Evolutionary conservation across 2,888 invertebrate species (phyloP), one percentile per base, ranked within the genome.

Genomic region (Acrobasis repandana): DNA sequence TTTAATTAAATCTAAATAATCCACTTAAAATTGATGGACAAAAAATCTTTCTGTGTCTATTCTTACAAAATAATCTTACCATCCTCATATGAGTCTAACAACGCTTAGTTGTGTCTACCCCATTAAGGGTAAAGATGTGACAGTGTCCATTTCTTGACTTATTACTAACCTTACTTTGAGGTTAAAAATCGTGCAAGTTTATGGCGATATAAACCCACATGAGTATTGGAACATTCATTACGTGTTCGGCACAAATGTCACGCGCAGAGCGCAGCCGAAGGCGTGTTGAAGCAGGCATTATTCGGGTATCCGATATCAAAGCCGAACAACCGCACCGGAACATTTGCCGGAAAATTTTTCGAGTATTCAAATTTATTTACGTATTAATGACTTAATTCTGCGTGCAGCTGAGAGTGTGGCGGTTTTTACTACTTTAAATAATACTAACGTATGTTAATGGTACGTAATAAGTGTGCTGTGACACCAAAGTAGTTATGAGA

Each of bases 281-380:
- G 49, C 52, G 63, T 60, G 28, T 46, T 16, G 48, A 33, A 51
- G 34, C 36, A 20, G 28, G 34, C 46, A 36, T 33, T 48, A 61
- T 60, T 16, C 64, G 61, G 48, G 36, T 60, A 38, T 65, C 62
- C 16, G 38, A 47, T 65, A 48, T 58, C 64, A 62, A 62, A 65
- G 60, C 9, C 58, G 60, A 58, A 10, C 47, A 33, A 48, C 34
- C 36, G 36, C 38, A 18, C 20, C 48, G 58, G 18, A 56, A 51
- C 16, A 61, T 57, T 28, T 56, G 50, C 60, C 64, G 64, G 61
- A 61, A 56, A 65, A 62, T 65, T 65, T 58, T 54, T 18, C 20
- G 38, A 54, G 43, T 28, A 59, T 28, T 59, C 50, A 20, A 50
- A 38, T 50, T 59, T 49, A 49, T 51, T 59, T 59, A 38, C 15